A percentile compares a stretch with the other conserved stretches of the same genome.
These are phyloP conservation scores for Tricholauxania praeusta DNA, from an alignment of 2,888 invertebrate genomes.

Conservation along the genomic window DNA sequence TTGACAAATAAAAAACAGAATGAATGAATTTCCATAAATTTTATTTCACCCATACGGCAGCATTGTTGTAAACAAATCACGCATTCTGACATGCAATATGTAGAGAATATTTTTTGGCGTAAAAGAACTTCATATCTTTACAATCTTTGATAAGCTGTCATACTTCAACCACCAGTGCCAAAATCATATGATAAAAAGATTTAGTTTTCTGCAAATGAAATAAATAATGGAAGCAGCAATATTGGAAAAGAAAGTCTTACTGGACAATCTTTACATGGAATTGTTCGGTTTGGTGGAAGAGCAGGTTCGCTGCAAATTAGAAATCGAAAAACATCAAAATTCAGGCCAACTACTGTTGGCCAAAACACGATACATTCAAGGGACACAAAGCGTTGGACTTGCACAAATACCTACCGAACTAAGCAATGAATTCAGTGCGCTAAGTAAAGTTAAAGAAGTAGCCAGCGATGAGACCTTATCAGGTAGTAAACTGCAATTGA, in stretches of 20 bases:
- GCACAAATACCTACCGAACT: constrained; percentile 77
- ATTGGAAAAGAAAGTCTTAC: constrained; percentile 61
- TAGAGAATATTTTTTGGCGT: too few species aligned
- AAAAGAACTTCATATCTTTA: too few species aligned
- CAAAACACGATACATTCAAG: constrained; percentile 83
- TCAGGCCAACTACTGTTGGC: constrained; percentile 70
- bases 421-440: constrained; percentile 69
- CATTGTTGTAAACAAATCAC: too few species aligned
- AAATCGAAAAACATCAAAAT: constrained; percentile 77
- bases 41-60: too few species aligned
- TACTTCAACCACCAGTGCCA: too few species aligned
- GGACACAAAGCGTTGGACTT: constrained; percentile 78
- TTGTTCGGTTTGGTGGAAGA: constrained; percentile 81
- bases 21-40: too few species aligned
- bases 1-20: too few species aligned
- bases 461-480: constrained; percentile 63
- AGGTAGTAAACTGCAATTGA: constrained; percentile 58
- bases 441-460: constrained; percentile 63
- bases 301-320: constrained; percentile 75
- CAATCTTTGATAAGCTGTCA: too few species aligned
- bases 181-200: too few species aligned
- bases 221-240: too few species aligned
- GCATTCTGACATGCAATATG: too few species aligned
- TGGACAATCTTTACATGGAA: constrained; percentile 78
- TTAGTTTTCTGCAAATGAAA: too few species aligned